phyloP scores from a whole-genome alignment of 2,797 vertebrate genomes.

The Hoplostethus mediterraneus region DNA sequence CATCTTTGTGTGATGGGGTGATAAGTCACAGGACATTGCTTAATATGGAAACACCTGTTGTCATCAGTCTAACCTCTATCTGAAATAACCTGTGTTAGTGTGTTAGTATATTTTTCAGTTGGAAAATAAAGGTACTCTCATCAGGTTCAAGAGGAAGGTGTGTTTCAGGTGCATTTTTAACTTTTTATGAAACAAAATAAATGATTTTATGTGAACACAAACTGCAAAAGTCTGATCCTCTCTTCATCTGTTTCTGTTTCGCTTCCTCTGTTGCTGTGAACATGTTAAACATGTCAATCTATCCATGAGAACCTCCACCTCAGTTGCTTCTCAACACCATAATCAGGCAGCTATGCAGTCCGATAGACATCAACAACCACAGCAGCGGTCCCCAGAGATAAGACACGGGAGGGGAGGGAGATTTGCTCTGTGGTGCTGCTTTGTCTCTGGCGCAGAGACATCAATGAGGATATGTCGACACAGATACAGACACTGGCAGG shows the following conservation, averaged over 20 bases:
- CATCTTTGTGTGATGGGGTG: too few species aligned
- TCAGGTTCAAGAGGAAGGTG: too few species aligned
- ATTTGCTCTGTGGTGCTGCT: constrained; percentile 18
- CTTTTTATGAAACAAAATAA: too few species aligned
- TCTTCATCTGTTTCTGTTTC: background rate
- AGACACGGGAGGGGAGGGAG: background rate
- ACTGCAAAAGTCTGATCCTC: background rate
- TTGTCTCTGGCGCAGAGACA: constrained; percentile 42
- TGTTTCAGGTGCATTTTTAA: too few species aligned
- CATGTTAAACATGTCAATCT: constrained; percentile 2
- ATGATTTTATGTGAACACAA: background rate
- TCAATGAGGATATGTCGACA: constrained; percentile 51
- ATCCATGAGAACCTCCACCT: background rate
- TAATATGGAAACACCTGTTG: too few species aligned
- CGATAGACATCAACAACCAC: constrained; percentile 50
- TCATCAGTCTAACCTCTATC: too few species aligned
- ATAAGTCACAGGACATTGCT: too few species aligned
- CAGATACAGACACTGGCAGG: constrained; percentile 38
- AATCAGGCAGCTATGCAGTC: constrained; percentile 32
- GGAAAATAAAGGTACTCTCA: too few species aligned
- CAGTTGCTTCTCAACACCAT: constrained; percentile 3
- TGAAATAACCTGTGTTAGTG: too few species aligned
- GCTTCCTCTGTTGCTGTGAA: background rate
- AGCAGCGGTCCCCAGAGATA: constrained; percentile 30
- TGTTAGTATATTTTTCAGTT: too few species aligned